Conservation (phyloP, 2,888 invertebrate species). For the Chironomus riparius region DNA sequence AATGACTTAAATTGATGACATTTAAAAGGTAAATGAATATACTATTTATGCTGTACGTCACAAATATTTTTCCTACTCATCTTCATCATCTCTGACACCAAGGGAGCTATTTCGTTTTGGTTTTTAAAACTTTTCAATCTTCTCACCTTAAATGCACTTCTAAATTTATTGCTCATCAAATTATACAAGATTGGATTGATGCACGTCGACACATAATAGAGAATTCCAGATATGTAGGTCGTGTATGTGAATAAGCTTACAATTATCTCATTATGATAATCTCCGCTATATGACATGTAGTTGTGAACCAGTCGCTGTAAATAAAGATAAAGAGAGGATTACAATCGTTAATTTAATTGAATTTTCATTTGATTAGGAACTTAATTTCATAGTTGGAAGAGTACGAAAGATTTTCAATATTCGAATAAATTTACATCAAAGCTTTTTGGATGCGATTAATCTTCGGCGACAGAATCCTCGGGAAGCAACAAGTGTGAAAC, state of each 20-base stretch:
- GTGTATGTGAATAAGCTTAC: not conserved
- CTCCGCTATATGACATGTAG: not conserved
- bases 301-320: not conserved
- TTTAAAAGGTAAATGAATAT: too few relatives aligned
- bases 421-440: too few relatives aligned
- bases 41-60: too few relatives aligned
- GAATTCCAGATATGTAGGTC: conserved; percentile 7
- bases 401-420: too few relatives aligned
- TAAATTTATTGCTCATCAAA: conserved; percentile 20
- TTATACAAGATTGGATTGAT: conserved; percentile 13
- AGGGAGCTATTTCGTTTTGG: not conserved
- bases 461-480: too few relatives aligned
- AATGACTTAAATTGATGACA: too few relatives aligned
- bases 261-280: not conserved
- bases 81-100: not conserved
- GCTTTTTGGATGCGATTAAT: too few relatives aligned
- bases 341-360: too few relatives aligned
- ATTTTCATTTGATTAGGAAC: too few relatives aligned
- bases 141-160: conserved; percentile 19
- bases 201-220: conserved; percentile 12
- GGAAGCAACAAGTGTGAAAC: too few relatives aligned
- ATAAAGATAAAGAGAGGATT: not conserved
- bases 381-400: not conserved
- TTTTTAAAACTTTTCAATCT: not conserved
- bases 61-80: not conserved